Percentiles rank a stretch among this genome's conserved stretches.
Conservation (phyloP, 1,140 invertebrate species). For the Drosophila dunni region DNA sequence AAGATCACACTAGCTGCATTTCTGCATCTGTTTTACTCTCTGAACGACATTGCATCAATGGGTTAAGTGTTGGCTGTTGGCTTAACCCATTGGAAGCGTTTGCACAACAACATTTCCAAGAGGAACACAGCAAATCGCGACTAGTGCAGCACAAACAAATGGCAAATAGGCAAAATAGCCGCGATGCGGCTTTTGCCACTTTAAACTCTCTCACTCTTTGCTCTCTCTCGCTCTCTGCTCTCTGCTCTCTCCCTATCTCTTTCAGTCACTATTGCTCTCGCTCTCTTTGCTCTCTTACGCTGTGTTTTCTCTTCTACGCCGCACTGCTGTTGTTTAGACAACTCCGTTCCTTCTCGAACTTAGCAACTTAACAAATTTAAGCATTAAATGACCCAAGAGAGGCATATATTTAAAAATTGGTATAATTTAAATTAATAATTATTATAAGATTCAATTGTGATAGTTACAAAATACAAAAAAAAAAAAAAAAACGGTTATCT, state of each 20-base stretch:
- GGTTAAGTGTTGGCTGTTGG: slow-evolving; percentile 13
- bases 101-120: slow-evolving; percentile 52
- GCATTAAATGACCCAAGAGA: no score
- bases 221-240: slow-evolving; percentile 30
- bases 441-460: no score
- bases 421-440: no score
- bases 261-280: slow-evolving; percentile 14
- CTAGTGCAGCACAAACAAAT: slow-evolving; percentile 74
- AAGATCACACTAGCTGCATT: no score
- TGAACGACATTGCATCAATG: background rate
- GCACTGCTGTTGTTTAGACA: no score
- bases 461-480: no score
- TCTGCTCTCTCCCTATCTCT: slow-evolving; percentile 15
- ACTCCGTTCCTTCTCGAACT: no score
- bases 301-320: no score
- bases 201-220: slow-evolving; percentile 57
- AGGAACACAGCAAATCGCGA: slow-evolving; percentile 15
- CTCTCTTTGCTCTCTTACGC: background rate
- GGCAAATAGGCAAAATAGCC: slow-evolving; percentile 57
- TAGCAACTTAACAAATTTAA: no score
- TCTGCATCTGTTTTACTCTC: no score
- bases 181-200: slow-evolving; percentile 51
- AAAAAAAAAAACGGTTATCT: no score
- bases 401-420: no score
- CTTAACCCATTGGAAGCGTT: slow-evolving; percentile 40